A percentile compares a stretch with the other conserved stretches of the same genome.
phyloP scores from a whole-genome alignment of 2,888 invertebrate species.

The Nephrotoma appendiculata region DNA sequence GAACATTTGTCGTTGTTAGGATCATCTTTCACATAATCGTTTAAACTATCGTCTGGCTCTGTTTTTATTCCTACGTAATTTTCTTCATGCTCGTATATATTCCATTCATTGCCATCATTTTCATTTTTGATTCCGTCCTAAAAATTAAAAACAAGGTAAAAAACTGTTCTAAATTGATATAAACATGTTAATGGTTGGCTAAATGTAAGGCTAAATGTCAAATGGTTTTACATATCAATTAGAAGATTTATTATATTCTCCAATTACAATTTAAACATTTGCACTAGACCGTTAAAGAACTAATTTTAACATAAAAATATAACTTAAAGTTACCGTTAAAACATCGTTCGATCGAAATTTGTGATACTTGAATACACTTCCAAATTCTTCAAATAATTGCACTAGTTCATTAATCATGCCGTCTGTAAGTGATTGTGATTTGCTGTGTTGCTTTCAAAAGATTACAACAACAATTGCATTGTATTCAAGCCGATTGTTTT shows the following conservation, averaged over 20 bases:
- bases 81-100: neutral
- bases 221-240: neutral
- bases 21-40: neutral
- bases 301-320: neutral
- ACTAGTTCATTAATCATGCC: neutral
- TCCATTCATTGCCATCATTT: neutral
- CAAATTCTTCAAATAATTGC: constrained; percentile 3
- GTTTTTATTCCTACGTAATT: neutral
- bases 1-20: neutral
- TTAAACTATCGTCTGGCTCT: neutral
- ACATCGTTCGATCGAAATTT: neutral
- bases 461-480: too few relatives aligned
- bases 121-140: neutral
- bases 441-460: too few relatives aligned
- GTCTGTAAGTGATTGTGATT: neutral
- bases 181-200: neutral
- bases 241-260: neutral
- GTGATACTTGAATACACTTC: neutral
- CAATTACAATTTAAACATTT: neutral
- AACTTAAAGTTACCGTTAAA: neutral
- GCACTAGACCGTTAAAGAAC: neutral
- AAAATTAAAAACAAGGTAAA: neutral
- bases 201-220: neutral
- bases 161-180: neutral
- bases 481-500: too few relatives aligned